Conservation (phyloP, 2,888 invertebrate genomes). For the Dryadula phaetusa region DNA sequence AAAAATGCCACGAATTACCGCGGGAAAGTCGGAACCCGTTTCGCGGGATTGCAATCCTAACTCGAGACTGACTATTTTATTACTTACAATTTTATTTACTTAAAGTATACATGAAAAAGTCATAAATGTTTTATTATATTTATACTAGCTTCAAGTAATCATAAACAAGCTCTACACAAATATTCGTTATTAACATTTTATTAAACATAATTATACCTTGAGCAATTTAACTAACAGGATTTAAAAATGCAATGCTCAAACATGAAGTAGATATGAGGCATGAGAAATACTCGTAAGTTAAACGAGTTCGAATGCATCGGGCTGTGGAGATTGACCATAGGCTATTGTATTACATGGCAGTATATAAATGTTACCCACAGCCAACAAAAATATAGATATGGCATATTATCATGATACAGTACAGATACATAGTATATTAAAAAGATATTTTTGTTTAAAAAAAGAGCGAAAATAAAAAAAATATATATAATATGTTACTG, state of each 20-base stretch:
- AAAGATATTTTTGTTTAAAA: background rate
- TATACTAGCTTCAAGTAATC: too few species aligned
- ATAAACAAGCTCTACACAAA: too few species aligned
- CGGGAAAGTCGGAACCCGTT: too few species aligned
- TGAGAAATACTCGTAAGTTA: constrained; percentile 64
- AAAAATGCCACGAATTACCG: too few species aligned
- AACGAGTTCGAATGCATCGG: constrained; percentile 67
- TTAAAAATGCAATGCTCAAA: constrained; percentile 20
- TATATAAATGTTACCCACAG: constrained; percentile 46
- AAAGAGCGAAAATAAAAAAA: too few species aligned
- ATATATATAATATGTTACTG: too few species aligned
- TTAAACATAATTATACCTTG: too few species aligned
- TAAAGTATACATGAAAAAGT: too few species aligned
- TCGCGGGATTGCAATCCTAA: too few species aligned
- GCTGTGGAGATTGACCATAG: constrained; percentile 64
- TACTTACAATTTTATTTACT: too few species aligned
- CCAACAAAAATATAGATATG: constrained; percentile 50
- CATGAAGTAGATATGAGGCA: constrained; percentile 50
- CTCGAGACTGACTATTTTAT: too few species aligned
- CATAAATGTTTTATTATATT: too few species aligned
- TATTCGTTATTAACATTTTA: background rate
- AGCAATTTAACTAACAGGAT: constrained; percentile 23
- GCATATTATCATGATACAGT: background rate
- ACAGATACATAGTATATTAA: background rate
- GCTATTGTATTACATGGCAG: constrained; percentile 67